These are phyloP conservation scores for Drosophila rellima DNA, from an alignment of 2,888 invertebrate genomes.

Conservation along the genomic window DNA sequence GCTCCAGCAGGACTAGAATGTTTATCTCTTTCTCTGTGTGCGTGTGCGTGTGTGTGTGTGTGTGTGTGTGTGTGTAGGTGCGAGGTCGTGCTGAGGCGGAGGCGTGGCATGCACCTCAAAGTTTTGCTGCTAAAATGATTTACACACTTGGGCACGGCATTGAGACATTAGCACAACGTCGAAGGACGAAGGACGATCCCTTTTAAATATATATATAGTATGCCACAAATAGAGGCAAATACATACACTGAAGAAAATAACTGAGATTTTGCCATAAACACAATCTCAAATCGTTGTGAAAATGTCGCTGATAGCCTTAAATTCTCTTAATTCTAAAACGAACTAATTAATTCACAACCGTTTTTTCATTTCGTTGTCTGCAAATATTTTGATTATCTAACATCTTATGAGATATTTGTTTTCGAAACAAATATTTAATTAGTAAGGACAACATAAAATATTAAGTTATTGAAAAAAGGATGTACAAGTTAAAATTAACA, in stretches of 20 bases:
- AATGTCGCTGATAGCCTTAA: neutral
- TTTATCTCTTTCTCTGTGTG: constrained; percentile 1
- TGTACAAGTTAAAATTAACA: no score
- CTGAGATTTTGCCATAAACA: neutral
- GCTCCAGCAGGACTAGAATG: constrained; percentile 42
- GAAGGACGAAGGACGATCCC: constrained; percentile 27
- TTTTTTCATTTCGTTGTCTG: no score
- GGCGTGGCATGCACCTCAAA: constrained; percentile 73
- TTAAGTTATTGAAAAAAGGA: no score
- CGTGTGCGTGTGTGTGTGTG: constrained; percentile 22
- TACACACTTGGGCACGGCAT: constrained; percentile 74
- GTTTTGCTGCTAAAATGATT: constrained; percentile 69
- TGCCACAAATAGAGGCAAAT: constrained; percentile 18
- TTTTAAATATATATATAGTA: constrained; percentile 25
- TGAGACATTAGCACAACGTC: constrained; percentile 68
- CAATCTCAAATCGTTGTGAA: neutral
- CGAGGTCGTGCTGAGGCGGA: constrained; percentile 57
- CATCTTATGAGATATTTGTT: no score
- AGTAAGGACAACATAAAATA: no score
- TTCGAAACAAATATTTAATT: no score
- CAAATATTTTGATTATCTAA: no score
- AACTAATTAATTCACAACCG: no score
- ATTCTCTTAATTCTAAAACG: no score
- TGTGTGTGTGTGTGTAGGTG: constrained; percentile 1
- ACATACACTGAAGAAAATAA: neutral